Evolutionary conservation across 1,140 invertebrate genomes (phyloP).

Genomic region (Gerris buenoi): DNA sequence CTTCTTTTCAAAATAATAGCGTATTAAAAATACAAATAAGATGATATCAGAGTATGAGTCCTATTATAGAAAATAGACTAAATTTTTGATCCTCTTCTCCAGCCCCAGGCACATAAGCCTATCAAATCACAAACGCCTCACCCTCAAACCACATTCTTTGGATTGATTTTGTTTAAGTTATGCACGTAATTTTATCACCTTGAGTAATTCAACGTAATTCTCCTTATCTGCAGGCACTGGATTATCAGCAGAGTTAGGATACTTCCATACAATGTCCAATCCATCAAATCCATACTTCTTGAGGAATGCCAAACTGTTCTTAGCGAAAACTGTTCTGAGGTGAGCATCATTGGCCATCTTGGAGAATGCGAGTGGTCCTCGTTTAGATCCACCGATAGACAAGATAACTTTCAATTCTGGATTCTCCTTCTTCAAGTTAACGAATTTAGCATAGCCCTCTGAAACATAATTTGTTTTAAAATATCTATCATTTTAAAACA

Average conservation of each 20-base stretch:
- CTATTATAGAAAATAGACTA: too few relatives aligned
- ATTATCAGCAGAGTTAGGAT: conserved; percentile 40
- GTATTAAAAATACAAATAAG: too few relatives aligned
- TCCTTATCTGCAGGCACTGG: conserved; percentile 11
- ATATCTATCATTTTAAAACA: not conserved
- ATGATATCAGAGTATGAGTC: too few relatives aligned
- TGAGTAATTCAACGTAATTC: conserved; percentile 13
- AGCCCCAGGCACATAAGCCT: too few relatives aligned
- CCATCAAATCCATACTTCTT: conserved; percentile 70
- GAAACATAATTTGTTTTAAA: conserved; percentile 48
- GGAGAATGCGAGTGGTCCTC: conserved; percentile 71
- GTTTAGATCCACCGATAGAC: conserved; percentile 78
- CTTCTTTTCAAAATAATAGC: too few relatives aligned
- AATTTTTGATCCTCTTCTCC: too few relatives aligned
- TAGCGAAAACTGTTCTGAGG: conserved; percentile 51
- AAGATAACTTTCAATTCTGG: conserved; percentile 65
- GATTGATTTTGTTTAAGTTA: too few relatives aligned
- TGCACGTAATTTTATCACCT: too few relatives aligned
- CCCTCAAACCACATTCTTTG: too few relatives aligned
- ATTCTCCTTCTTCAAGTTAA: conserved; percentile 34
- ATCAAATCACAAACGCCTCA: too few relatives aligned
- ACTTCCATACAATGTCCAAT: conserved; percentile 82
- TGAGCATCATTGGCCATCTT: conserved; percentile 55
- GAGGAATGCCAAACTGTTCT: conserved; percentile 56
- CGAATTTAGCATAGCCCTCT: conserved; percentile 59